Base-by-base conservation (phyloP, 2,888 invertebrate species). In the Octodonta nipae region DNA sequence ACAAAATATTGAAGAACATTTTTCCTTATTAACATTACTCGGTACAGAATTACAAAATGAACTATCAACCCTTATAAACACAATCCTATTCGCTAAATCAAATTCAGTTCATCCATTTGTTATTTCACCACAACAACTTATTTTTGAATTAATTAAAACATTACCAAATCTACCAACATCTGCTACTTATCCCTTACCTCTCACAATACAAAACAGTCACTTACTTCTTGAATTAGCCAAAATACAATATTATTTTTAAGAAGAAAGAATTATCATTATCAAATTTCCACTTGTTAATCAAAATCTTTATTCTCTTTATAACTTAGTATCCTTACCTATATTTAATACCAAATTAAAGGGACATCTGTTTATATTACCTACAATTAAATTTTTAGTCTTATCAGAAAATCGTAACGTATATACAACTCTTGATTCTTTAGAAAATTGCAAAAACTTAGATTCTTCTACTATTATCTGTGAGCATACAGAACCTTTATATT, bases 61-160 rank as follows among this genome's bases (percentile, higher is more conserved):
- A 36, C 36, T 32, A 15, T 26, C 29, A 5, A 34, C 13, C 8
- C 17, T 39, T 8, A 34, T 33, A 24, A 34, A 38, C 14, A 26
- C 29, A n/a, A 32, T 34, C 8, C 14, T 36, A 27, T 34, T 41
- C 29, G 32, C 28, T 8, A 36, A 34, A 38, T 27, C 36, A 22
- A 41, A 41, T 33, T 27, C 25, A 15, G 13, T 41, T 17, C 38
- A 42, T 30, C 39, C 43, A n/a, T 17, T 30, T 8, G 28, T 43
- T 24, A 36, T 43, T n/a, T 34, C 28, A 10, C 43, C 43, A 8
- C 5, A 31, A 16, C 39, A 42, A 36, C 32, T 32, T 13, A 8
- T 41, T 5, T 8, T 16, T 11, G 37, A 40, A 42, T 32, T 42
- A 34, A 30, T 28, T 8, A 33, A 36, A 12, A 38, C 33, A 11